Evolutionary conservation across 2,888 invertebrate genomes (phyloP).

Genomic region (Muschampia plurimacula): DNA sequence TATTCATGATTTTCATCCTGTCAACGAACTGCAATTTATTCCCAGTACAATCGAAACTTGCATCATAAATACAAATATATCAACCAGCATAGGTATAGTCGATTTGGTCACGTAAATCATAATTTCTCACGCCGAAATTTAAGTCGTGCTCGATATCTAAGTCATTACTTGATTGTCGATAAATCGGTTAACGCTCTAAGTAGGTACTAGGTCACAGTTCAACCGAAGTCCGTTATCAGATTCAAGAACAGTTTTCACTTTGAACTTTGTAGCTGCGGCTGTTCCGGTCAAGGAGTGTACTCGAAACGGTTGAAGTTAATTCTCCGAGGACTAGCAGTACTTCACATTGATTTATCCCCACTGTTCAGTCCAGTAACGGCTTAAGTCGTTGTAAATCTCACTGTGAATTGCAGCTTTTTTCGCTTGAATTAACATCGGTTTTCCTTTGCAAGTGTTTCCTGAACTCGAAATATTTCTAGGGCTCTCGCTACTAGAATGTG

Average conservation of each 20-base stretch:
- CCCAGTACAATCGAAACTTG: not conserved
- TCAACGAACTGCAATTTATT: too few relatives aligned
- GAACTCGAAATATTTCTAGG: constrained; percentile 18
- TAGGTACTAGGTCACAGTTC: constrained; percentile 9
- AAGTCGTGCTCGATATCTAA: constrained; percentile 29
- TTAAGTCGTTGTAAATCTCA: constrained; percentile 30
- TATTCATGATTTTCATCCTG: too few relatives aligned
- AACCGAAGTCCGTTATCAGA: constrained; percentile 38
- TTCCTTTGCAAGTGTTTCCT: constrained; percentile 16
- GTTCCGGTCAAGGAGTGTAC: constrained; percentile 38
- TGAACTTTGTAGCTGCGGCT: constrained; percentile 38
- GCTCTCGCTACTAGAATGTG: constrained; percentile 12
- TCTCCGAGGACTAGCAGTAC: constrained; percentile 32
- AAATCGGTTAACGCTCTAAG: constrained; percentile 27
- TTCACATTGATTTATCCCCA: constrained; percentile 38
- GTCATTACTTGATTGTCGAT: constrained; percentile 10
- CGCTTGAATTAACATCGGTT: constrained; percentile 33
- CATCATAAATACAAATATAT: not conserved
- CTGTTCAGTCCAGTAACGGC: constrained; percentile 32
- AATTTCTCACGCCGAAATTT: constrained; percentile 12
- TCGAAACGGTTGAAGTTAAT: constrained; percentile 38
- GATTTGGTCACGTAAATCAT: constrained; percentile 25
- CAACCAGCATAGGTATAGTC: not conserved
- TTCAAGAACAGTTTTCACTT: constrained; percentile 43
- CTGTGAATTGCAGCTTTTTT: constrained; percentile 25